Percentiles rank a stretch among this genome's conserved stretches.
phyloP scores from a whole-genome alignment of 2,797 vertebrate species.

The Bufotes viridis region DNA sequence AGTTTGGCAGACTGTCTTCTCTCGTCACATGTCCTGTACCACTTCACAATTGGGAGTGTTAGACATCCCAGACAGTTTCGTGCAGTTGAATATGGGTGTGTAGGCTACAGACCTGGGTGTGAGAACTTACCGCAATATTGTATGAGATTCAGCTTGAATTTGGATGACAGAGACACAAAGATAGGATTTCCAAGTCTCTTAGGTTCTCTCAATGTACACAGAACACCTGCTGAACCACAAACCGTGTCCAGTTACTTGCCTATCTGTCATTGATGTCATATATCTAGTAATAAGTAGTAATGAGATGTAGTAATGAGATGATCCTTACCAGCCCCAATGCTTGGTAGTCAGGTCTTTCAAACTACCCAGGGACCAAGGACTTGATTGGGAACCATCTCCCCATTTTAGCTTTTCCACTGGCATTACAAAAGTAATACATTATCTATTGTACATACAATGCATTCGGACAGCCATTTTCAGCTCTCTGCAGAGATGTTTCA shows the following conservation, averaged over 20 bases:
- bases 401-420: too few relatives aligned
- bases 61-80: not conserved
- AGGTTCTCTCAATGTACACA: not conserved
- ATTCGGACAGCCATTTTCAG: too few relatives aligned
- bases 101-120: slow-evolving; percentile 3
- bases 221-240: slow-evolving; percentile 6
- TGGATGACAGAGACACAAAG: not conserved
- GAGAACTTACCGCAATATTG: not conserved
- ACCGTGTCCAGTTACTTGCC: not conserved
- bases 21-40: not conserved
- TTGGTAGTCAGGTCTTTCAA: too few relatives aligned
- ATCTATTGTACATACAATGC: too few relatives aligned
- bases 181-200: not conserved
- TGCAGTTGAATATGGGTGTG: not conserved
- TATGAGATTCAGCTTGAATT: not conserved
- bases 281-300: too few relatives aligned
- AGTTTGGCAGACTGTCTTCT: not conserved
- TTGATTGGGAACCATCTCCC: too few relatives aligned
- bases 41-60: not conserved
- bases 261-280: not conserved
- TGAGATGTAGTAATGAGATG: not conserved
- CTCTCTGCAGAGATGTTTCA: too few relatives aligned
- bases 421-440: too few relatives aligned
- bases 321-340: not conserved
- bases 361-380: too few relatives aligned